Evolutionary conservation across 2,888 invertebrate species (phyloP), one percentile per base, ranked within the genome.

Genomic region (Argyresthia albistria): DNA sequence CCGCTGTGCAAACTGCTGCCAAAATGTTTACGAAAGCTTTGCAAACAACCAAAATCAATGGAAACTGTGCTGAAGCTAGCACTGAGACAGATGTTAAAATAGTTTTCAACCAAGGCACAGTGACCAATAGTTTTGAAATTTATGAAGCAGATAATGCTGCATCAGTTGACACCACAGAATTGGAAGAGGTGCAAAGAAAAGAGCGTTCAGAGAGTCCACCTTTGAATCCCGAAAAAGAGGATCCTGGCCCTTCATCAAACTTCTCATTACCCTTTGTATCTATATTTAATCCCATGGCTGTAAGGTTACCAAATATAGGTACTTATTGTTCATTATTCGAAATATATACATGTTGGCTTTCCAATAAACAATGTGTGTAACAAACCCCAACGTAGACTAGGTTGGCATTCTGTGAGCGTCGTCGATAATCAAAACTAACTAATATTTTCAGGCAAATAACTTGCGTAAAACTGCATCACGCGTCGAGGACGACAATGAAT

Each of bases 401-500:
- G 37, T 49, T 36, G 12, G 42, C 25, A 11, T 25, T 47, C 35
- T 50, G 35, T 45, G 36, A 16, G 15, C 43, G 52, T 35, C 43
- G 25, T 39, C 25, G 36, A 15, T 52, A 52, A 52, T 52, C 25
- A 36, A 10, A 36, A 52, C 76, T 78, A 81, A 80, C 80, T 70
- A 79, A 74, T 82, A 78, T 83, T 86, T 92, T 78, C 92, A 95
- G 94, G 94, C 93, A 76, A 93, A 94, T 90, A 93, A 92, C 87
- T 91, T 95, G 80, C 91, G 96, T 84, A 95, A 94, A 90, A 96
- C 95, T 89, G 91, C 96, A 73, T 92, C 94, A 73, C 93, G 97
- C 70, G 92, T 97, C 77, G 98, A 98, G 88, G 97, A 97, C 80
- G 98, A 98, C 90, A 98, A 98, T 90, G 98, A 98, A 84, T 95